Conservation (phyloP, 1,140 invertebrate genomes). For the Drosophila santomea region DNA sequence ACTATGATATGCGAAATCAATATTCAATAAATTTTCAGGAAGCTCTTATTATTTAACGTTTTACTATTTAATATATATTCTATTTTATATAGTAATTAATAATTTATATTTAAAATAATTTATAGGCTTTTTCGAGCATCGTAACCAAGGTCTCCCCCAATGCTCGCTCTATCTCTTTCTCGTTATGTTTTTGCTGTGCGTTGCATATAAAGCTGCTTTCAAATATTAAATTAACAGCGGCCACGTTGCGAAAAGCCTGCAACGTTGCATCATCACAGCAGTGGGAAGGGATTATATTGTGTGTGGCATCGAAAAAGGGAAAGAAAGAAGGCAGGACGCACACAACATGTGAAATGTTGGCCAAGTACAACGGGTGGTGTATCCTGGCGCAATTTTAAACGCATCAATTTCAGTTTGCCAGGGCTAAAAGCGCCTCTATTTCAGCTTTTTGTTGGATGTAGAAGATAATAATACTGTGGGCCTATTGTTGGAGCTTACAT, state of each 20-base stretch:
- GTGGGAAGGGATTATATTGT: conserved; percentile 64
- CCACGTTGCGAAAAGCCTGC: conserved; percentile 61
- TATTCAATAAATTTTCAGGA: too few relatives aligned
- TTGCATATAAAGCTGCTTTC: conserved; percentile 81
- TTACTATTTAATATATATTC: too few relatives aligned
- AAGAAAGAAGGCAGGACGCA: conserved; percentile 23
- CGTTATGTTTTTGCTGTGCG: conserved; percentile 51
- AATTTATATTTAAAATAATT: not conserved
- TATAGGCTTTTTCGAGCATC: not conserved
- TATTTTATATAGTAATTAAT: too few relatives aligned
- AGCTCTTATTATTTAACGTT: too few relatives aligned
- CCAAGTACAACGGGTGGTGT: conserved; percentile 24
- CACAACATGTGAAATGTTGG: conserved; percentile 29
- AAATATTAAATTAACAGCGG: conserved; percentile 80
- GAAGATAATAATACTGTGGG: conserved; percentile 21
- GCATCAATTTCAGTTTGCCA: conserved; percentile 78
- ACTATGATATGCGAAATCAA: too few relatives aligned
- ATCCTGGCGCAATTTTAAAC: conserved; percentile 80
- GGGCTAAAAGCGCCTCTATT: conserved; percentile 60
- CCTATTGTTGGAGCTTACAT: conserved; percentile 8
- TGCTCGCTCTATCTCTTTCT: conserved; percentile 8
- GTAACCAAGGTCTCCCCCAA: not conserved
- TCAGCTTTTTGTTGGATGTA: conserved; percentile 47
- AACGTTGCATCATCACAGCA: conserved; percentile 48
- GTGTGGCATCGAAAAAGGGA: conserved; percentile 40